These are phyloP conservation scores for Eulemur macaco DNA, from an alignment of 2,113 vertebrate genomes.

Conservation along the genomic window DNA sequence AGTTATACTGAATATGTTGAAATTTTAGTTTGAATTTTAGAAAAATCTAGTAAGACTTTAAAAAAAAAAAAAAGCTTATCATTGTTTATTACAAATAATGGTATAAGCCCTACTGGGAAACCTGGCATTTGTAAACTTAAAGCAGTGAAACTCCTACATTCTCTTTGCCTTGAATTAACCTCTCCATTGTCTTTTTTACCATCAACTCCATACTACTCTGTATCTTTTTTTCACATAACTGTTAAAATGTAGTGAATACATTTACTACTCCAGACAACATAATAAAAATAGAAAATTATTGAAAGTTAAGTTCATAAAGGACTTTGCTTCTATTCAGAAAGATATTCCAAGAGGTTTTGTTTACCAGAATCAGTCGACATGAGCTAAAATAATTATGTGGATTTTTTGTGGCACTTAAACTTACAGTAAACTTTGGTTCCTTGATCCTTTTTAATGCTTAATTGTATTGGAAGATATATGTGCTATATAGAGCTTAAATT, in stretches of 20 bases:
- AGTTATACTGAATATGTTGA: background rate
- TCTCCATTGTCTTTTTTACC: conserved; percentile 33
- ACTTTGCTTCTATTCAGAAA: conserved; percentile 34
- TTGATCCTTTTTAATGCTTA: conserved; percentile 13
- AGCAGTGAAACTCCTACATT: conserved; percentile 34
- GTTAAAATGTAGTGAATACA: conserved; percentile 52
- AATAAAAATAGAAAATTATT: conserved; percentile 4
- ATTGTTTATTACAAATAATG: conserved; percentile 36
- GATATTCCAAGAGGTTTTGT: background rate
- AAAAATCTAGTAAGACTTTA: background rate
- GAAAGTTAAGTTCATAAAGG: background rate
- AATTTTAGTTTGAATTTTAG: conserved; percentile 5
- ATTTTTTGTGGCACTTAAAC: conserved; percentile 4
- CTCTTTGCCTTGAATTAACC: conserved; percentile 8
- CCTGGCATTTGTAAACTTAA: conserved; percentile 40
- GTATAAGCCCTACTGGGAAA: conserved; percentile 17
- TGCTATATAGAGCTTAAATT: background rate
- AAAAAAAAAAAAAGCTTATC: background rate
- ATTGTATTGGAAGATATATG: background rate
- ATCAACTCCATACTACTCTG: background rate
- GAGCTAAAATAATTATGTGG: background rate
- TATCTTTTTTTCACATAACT: background rate
- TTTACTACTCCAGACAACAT: conserved; percentile 25
- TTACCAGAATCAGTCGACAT: conserved; percentile 28
- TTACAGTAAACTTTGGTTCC: background rate